Conservation (phyloP, 1,140 invertebrate genomes). For the Zaprionus kolodkinae region DNA sequence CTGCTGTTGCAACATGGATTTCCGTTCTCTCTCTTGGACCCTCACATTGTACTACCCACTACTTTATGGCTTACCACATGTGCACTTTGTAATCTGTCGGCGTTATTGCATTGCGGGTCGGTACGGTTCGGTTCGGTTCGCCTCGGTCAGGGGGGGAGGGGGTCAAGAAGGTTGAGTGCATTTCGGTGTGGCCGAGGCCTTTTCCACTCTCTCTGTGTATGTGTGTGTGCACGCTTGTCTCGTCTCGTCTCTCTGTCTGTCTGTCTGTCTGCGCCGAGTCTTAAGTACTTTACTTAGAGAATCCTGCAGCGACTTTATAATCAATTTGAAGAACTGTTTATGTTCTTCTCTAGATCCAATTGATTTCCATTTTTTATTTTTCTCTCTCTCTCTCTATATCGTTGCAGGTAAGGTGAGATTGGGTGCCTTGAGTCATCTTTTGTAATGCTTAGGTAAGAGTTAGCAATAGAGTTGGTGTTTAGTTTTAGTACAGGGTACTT, state of each 20-base stretch:
- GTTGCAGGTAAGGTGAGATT: conserved; percentile 43
- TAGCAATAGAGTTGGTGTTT: neutral
- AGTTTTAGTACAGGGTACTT: neutral
- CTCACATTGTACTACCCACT: conserved; percentile 55
- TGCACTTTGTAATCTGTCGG: conserved; percentile 82
- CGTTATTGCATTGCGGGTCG: conserved; percentile 75
- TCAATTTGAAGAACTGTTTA: conserved; percentile 48
- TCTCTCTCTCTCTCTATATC: conserved; percentile 13
- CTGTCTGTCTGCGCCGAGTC: conserved; percentile 10
- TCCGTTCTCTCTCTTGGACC: conserved; percentile 60
- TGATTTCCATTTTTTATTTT: conserved; percentile 53
- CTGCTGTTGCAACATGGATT: conserved; percentile 67
- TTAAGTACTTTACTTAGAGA: conserved; percentile 49
- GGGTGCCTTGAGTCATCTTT: conserved; percentile 26
- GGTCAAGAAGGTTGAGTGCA: conserved; percentile 70
- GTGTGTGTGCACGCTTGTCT: conserved; percentile 8
- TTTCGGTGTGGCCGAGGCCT: conserved; percentile 57
- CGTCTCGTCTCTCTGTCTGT: conserved; percentile 22
- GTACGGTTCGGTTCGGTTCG: conserved; percentile 19
- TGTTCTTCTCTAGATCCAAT: conserved; percentile 48
- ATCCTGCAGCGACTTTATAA: conserved; percentile 39
- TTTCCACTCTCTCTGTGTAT: conserved; percentile 12
- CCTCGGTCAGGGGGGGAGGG: conserved; percentile 12
- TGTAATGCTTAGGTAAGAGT: conserved; percentile 21
- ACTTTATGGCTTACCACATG: conserved; percentile 77